Base-by-base conservation (phyloP, 2,113 vertebrate genomes). In the Pica pica region DNA sequence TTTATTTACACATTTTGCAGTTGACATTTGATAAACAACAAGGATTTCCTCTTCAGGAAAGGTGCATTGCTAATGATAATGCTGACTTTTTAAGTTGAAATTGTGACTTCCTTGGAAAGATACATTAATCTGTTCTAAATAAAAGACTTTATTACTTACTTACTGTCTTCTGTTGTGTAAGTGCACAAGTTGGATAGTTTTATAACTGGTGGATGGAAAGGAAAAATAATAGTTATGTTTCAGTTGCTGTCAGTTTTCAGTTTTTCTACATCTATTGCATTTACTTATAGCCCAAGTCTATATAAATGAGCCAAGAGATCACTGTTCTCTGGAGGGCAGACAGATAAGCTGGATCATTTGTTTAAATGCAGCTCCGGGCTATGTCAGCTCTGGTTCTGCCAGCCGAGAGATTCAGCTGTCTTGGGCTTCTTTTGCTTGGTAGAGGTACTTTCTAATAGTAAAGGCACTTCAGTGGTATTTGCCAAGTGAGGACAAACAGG, bases 41-140 rank as follows among this genome's bases (percentile, higher is more conserved):
- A 83, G 47, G 42, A 52, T 95, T 97, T 97, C 79, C 71, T 47
- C 42, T 67, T 67, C 42, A 26, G 42, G 15, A 67, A 46, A 13
- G 31, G 42, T 13, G 65, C 44, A 33, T 84, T 70, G 39, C 52
- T 94, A 90, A 70, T 71, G 42, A 57, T 94, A 90, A 70, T 71
- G 42, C 39, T 61, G 59, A 90, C 79, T 97, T 97, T 96, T 59
- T 97, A 93, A 92, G 68, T 87, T 97, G 83, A 83, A 94, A 96
- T 97, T 23, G n/a, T 95, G 73, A 87, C 79, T 93, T 88, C 83
- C 21, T 94, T 97, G 88, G 94, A 78, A 78, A 93, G 91, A 85
- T 10, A 37, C 70, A 64, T 56, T 69, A 16, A 49, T 65, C 42
- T 94, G 61, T 91, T 94, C 70, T 69, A 81, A 97, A 86, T 90